Base-by-base conservation (phyloP, 2,888 invertebrate genomes). In the Drosophila koepferae region DNA sequence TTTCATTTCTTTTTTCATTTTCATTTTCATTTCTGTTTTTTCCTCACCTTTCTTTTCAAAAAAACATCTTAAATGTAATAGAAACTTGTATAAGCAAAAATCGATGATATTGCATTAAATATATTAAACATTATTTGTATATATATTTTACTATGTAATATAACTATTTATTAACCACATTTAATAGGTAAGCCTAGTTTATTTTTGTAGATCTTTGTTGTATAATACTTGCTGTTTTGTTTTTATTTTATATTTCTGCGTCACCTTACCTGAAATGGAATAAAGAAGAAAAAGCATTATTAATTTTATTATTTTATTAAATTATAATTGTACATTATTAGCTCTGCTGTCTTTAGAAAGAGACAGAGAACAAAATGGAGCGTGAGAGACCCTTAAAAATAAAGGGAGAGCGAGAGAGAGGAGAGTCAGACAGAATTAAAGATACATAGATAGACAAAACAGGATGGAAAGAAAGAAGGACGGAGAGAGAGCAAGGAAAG, bases 221-320 rank as follows among this genome's bases (percentile, higher is more conserved):
- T 40, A n/a, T 40, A 10, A n/a, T 67, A 65, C 59, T 72, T 77
- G 54, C 61, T 46, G 51, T 9, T n/a, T 23, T 20, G 7, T 8
- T 62, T 16, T 9, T 12, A 3, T 55, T n/a, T 44, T 1, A 31
- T 23, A 16, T 20, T 12, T 44, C 20, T 23, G 16, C 8, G 6
- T n/a, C 31, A 8, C 56, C 78, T 76, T 73, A 76, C 75, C 75
- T 76, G 58, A 7, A 76, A 75, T 4, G 31, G 10, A 31, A 49
- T 2, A 28, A 28, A 3, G 28, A 61, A 38, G 14, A 54, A 20
- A 44, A 10, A 16, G 3, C 4, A 44, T 41, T 54, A 44, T 46
- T 38, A 54, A n/a, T 54, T 38, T 10, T 12, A 55, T 28, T 31
- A n/a, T 49, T 16, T 46, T 23, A 3, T 20, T 20, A 20, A 20